Base-by-base conservation (phyloP, 2,113 vertebrate genomes). In the Onychostoma macrolepis region DNA sequence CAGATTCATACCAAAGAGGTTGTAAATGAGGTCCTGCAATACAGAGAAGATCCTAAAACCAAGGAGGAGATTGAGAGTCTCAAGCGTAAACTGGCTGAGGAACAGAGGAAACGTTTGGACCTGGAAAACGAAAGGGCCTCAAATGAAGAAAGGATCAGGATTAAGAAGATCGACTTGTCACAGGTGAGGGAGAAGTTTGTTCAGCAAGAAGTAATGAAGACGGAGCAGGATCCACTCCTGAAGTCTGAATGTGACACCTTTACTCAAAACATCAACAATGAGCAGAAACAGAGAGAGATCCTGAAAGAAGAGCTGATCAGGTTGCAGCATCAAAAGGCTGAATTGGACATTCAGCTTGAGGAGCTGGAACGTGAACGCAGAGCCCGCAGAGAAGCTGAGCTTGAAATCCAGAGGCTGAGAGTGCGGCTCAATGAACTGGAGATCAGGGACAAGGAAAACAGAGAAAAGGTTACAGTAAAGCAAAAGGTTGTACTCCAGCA, bases 401-500 rank as follows among this genome's bases (percentile, higher is more conserved):
- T 98, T 76, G 97, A 99, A 90, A 98, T 99, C 78, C 97, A 99
- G 91, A 95, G 95, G 71, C 94, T 99, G 89, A 95, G 93, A 87
- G 93, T 97, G 28, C 94, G 93, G 63, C 92, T 99, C 83, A 95
- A 87, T 0, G 96, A 96, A 67, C 91, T 99, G 58, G 97, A 99
- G 90, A 85, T 95, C 74, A 93, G 93, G 1, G 96, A 97, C 90
- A 96, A 95, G 69, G 96, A 98, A 89, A 97, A 96, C 4, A 94
- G 94, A 1, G 97, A 99, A 89, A 97, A 97, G 88, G 98, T 99
- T 48, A 98, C 97, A 0, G 96, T 96, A 85, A 97, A 96, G 90
- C 97, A 99, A 90, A 99, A 98, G 92, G 97, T 99, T 11, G 97
- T 99, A 33, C 93, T 99, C 63, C 97, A 99, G 93, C 97, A 98